phyloP scores from a whole-genome alignment of 2,797 vertebrate species.

The Trematomus bernacchii region DNA sequence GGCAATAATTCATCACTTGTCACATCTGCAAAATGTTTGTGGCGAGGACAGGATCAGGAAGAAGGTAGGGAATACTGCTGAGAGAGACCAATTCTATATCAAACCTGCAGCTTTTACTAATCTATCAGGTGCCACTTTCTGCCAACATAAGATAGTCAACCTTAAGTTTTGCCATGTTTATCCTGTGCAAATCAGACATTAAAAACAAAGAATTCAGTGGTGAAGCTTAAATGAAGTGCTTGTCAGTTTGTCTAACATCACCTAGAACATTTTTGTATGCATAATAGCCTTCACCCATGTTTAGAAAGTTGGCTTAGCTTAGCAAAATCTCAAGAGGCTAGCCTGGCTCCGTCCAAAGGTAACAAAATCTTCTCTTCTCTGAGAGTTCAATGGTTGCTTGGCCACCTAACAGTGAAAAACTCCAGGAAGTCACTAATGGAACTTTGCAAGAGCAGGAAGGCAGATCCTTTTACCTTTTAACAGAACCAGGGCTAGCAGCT shows the following conservation, averaged over 20 bases:
- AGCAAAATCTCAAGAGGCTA: no score
- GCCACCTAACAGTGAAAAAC: no score
- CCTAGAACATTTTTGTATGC: not conserved
- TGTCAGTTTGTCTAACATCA: not conserved
- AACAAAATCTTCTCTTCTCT: no score
- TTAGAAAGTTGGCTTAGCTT: no score
- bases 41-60: not conserved
- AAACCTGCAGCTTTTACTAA: not conserved
- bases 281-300: no score
- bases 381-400: no score
- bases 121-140: not conserved
- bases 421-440: no score
- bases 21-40: slow-evolving; percentile 20
- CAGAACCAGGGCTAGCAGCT: no score
- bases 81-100: slow-evolving; percentile 16
- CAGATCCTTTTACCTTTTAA: no score
- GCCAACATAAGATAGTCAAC: not conserved
- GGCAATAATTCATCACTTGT: slow-evolving; percentile 55
- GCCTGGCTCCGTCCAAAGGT: no score
- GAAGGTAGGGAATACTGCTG: slow-evolving; percentile 13
- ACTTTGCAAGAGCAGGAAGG: no score
- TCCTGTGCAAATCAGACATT: not conserved
- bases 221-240: not conserved
- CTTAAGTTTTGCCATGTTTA: not conserved
- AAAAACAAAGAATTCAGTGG: not conserved